phyloP scores from a whole-genome alignment of 1,140 invertebrate species.

The Delia radicum region DNA sequence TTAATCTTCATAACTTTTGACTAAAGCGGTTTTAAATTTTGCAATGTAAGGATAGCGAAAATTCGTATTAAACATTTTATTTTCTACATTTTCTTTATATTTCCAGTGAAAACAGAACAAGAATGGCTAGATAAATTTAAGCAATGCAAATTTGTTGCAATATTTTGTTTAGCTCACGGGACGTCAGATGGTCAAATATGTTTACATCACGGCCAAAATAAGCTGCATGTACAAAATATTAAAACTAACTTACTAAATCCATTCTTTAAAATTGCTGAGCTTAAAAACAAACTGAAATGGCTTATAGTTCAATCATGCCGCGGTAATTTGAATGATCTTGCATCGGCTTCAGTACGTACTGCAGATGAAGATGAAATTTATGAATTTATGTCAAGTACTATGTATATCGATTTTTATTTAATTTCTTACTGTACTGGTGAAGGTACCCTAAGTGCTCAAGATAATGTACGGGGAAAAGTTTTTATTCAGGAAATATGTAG shows the following conservation, averaged over 20 bases:
- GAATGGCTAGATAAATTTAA: not conserved
- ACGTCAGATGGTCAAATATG: not conserved
- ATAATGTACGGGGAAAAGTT: not conserved
- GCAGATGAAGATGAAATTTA: not conserved
- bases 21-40: too few species aligned
- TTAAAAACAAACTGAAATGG: not conserved
- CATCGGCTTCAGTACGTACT: not conserved
- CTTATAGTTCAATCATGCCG: not conserved
- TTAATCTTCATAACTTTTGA: too few species aligned
- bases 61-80: not conserved
- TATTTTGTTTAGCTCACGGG: not conserved
- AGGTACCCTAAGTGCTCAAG: not conserved
- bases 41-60: too few species aligned
- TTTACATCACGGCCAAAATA: too few species aligned
- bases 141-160: not conserved
- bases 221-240: not conserved
- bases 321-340: not conserved
- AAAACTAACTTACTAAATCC: not conserved
- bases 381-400: too few species aligned
- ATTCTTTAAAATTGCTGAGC: not conserved
- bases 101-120: not conserved
- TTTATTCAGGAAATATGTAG: not conserved
- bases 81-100: not conserved
- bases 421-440: constrained; percentile 6
- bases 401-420: not conserved